These are phyloP conservation scores for Zaprionus inermis DNA, from an alignment of 1,140 invertebrate species.

Conservation along the genomic window DNA sequence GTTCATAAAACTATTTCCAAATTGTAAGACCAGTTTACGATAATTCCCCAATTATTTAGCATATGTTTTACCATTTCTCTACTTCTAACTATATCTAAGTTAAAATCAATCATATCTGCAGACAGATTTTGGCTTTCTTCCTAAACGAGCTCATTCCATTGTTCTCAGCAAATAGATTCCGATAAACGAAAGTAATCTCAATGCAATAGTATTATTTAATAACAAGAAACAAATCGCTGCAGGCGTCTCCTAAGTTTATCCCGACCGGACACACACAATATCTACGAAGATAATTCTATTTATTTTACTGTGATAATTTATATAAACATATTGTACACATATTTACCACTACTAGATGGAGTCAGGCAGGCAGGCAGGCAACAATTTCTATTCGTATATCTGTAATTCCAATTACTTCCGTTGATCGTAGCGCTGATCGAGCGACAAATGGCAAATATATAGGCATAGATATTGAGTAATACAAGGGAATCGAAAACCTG, in stretches of 20 bases:
- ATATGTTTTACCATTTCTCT: neutral
- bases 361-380: slow-evolving; percentile 16
- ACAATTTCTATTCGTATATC: slow-evolving; percentile 26
- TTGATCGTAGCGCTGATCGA: neutral
- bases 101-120: neutral
- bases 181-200: slow-evolving; percentile 20
- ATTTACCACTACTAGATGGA: slow-evolving; percentile 30
- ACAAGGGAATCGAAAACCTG: slow-evolving; percentile 38
- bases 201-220: slow-evolving; percentile 47
- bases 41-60: neutral
- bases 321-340: slow-evolving; percentile 56
- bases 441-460: slow-evolving; percentile 20
- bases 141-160: neutral
- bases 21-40: too few species aligned
- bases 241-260: slow-evolving; percentile 56
- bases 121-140: neutral
- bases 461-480: neutral
- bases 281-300: slow-evolving; percentile 62
- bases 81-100: too few species aligned
- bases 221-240: neutral
- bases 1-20: neutral
- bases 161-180: neutral
- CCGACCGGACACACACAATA: slow-evolving; percentile 45
- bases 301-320: slow-evolving; percentile 82
- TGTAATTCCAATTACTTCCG: slow-evolving; percentile 45